phyloP scores from a whole-genome alignment of 1,140 invertebrate species.

The Heliothis subflexa region DNA sequence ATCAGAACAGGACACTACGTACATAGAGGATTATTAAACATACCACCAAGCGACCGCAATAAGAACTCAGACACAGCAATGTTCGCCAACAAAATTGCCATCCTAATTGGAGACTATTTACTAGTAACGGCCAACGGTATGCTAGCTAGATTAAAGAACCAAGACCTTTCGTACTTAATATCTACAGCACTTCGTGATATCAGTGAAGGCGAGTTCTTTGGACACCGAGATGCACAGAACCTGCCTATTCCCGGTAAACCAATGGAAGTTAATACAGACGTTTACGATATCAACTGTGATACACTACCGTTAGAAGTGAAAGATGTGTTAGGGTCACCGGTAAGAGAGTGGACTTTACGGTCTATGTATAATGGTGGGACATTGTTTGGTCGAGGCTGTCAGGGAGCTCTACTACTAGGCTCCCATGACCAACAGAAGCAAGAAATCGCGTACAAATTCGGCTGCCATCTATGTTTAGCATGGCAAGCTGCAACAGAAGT shows the following conservation, averaged over 20 bases:
- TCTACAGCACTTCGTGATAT: constrained; percentile 93
- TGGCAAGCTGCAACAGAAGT: constrained; percentile 92
- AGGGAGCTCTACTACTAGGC: constrained; percentile 92
- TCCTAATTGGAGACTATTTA: constrained; percentile 96
- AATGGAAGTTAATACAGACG: constrained; percentile 52
- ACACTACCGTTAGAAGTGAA: constrained; percentile 78
- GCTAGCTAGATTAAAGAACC: constrained; percentile 90
- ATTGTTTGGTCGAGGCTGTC: constrained; percentile 93
- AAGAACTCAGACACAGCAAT: constrained; percentile 88
- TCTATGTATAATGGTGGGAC: constrained; percentile 92
- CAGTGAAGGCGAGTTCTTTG: constrained; percentile 94
- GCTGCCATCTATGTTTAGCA: constrained; percentile 93
- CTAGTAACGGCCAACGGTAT: constrained; percentile 93
- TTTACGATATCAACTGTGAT: constrained; percentile 70
- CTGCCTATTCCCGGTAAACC: constrained; percentile 90
- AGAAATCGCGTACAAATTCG: constrained; percentile 92
- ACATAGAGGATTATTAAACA: constrained; percentile 95
- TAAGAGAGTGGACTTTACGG: constrained; percentile 92
- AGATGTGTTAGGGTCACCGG: constrained; percentile 88
- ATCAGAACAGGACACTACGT: constrained; percentile 96
- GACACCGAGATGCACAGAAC: constrained; percentile 91
- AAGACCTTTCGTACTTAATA: constrained; percentile 94
- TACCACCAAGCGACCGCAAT: constrained; percentile 85
- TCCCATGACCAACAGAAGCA: constrained; percentile 89
- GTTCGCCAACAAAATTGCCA: constrained; percentile 96